Base-by-base conservation (phyloP, 2,888 invertebrate species). In the Microctonus aethiopoides region DNA sequence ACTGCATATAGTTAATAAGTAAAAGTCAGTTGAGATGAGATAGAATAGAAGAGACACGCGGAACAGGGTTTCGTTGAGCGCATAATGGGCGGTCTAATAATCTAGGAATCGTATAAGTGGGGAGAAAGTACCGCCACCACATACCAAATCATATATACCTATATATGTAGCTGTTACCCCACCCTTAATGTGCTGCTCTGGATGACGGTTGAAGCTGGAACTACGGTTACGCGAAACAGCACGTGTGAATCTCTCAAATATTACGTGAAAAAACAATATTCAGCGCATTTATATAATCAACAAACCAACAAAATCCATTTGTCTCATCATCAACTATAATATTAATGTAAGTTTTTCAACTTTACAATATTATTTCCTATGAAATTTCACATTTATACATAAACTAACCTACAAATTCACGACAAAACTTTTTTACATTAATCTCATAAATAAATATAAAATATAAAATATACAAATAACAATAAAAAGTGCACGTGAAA, bases 141-240 rank as follows among this genome's bases (percentile, higher is more conserved):
- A 46, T 7, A 16, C 7, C 13, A 7, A 16, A 16, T 16, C 16
- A 29, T 29, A 7, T 29, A 29, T 29, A 29, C 7, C 3, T 29
- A 29, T 29, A 29, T 29, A 29, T 29, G 7, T 29, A 29, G 7
- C 3, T 5, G 7, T 26, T n/a, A 22, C 20, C 60, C 60, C 66
- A 57, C 52, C 54, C 52, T 52, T 57, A 56, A 52, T 70, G 57
- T 61, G 59, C 66, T 70, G 52, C 65, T 52, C 62, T 46, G 24
- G 57, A 61, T 46, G 61, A 74, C 78, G 80, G 81, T 70, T 70
- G 71, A 71, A 73, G 68, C 56, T 62, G 70, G 78, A 79, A 81
- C 83, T 86, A 86, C 86, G 83, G 86, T 76, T 76, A 74, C 79
- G 75, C 80, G 84, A 77, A 75, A 77, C 75, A 59, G 69, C 71